Evolutionary conservation across 2,888 invertebrate species (phyloP).

Genomic region (Camptogramma bilineatum): DNA sequence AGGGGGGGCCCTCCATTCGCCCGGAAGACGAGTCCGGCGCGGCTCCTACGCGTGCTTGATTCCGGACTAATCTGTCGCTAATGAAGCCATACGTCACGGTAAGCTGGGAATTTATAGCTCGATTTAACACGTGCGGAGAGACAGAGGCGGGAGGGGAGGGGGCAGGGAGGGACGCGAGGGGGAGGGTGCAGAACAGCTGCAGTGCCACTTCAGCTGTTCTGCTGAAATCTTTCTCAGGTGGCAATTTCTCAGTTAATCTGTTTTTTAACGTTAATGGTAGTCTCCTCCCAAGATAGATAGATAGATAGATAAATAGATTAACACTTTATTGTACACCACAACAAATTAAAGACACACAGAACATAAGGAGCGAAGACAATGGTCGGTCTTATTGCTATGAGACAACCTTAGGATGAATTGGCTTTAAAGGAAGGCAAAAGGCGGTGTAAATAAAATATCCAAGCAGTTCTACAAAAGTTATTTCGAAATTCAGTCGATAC

Average conservation of each 20-base stretch:
- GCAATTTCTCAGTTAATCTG: background rate
- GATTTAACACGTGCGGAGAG: conserved; percentile 19
- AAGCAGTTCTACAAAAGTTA: no score
- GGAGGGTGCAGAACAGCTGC: background rate
- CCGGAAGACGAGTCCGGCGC: background rate
- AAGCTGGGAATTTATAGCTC: conserved; percentile 24
- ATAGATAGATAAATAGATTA: no score
- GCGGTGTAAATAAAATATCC: no score
- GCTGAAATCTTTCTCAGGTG: background rate
- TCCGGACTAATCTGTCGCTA: conserved; percentile 26
- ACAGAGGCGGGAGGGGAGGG: background rate
- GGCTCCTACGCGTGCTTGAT: conserved; percentile 3
- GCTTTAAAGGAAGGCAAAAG: no score
- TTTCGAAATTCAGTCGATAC: no score
- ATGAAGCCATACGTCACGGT: conserved; percentile 35
- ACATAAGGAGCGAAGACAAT: no score
- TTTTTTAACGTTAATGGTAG: background rate
- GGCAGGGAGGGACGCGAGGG: background rate
- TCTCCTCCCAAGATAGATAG: no score
- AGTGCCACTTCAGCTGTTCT: background rate
- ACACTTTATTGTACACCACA: no score
- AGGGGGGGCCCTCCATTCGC: no score
- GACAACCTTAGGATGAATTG: no score
- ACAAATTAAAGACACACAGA: no score
- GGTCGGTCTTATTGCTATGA: no score